Conservation (phyloP, 1,140 invertebrate species). For the Anthonomus grandis region DNA sequence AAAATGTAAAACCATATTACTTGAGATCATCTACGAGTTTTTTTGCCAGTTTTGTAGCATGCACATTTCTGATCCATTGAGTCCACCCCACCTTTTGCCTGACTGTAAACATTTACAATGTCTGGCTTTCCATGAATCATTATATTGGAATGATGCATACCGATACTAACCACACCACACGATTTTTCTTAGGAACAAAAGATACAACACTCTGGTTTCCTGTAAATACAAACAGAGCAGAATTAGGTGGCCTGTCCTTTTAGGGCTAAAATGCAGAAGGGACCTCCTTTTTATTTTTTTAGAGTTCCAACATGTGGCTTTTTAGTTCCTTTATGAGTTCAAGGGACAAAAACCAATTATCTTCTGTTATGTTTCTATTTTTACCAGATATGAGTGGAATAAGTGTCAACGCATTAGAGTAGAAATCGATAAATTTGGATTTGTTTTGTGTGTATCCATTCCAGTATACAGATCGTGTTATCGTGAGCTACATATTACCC, state of each 20-base stretch:
- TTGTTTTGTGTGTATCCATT: too few relatives aligned
- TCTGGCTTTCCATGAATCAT: too few relatives aligned
- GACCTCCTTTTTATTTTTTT: too few relatives aligned
- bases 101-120: too few relatives aligned
- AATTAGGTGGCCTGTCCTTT: background rate
- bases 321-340: background rate
- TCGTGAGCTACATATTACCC: too few relatives aligned
- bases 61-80: conserved; percentile 45
- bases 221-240: background rate
- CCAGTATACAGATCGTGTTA: too few relatives aligned
- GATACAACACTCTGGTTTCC: too few relatives aligned
- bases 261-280: background rate
- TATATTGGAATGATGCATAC: too few relatives aligned
- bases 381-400: background rate
- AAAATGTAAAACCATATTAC: conserved; percentile 17
- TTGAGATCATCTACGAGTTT: conserved; percentile 44
- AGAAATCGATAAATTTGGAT: too few relatives aligned
- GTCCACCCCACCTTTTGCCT: conserved; percentile 47
- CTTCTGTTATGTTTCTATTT: background rate
- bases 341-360: background rate
- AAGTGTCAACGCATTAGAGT: too few relatives aligned
- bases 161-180: too few relatives aligned
- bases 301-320: background rate
- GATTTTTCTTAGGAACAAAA: too few relatives aligned
- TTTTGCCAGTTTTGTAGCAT: conserved; percentile 40